Percentiles rank a stretch among this genome's conserved stretches.
phyloP scores from a whole-genome alignment of 2,888 invertebrate species.

The Dichetophora obliterata region DNA sequence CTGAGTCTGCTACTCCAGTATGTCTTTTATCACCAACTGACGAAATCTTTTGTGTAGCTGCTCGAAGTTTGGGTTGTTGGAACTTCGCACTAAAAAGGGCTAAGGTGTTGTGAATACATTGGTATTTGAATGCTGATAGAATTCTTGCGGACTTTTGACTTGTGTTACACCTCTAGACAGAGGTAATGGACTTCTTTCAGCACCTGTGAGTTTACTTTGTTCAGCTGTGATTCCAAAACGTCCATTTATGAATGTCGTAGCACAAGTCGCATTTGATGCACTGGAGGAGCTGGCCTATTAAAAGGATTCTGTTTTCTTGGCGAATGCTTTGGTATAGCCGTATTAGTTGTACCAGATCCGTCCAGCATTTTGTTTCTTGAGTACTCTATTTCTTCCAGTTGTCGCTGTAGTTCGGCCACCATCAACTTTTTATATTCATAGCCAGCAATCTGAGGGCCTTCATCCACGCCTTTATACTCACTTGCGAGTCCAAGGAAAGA shows the following conservation, averaged over 20 bases:
- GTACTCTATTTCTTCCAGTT: conserved; percentile 88
- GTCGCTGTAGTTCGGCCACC: conserved; percentile 92
- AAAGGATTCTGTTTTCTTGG: conserved; percentile 87
- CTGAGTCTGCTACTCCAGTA: conserved; percentile 57
- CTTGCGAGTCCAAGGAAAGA: conserved; percentile 87
- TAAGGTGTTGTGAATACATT: conserved; percentile 41
- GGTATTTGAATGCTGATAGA: conserved; percentile 41
- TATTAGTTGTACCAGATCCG: conserved; percentile 36
- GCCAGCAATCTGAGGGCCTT: conserved; percentile 91
- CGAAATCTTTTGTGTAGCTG: conserved; percentile 62
- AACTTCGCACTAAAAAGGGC: conserved; percentile 45
- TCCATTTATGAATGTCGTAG: conserved; percentile 56
- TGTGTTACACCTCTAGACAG: conserved; percentile 46
- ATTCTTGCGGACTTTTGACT: conserved; percentile 33
- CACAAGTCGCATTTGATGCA: conserved; percentile 36
- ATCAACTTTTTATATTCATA: conserved; percentile 97
- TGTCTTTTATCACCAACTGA: conserved; percentile 60
- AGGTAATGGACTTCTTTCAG: conserved; percentile 45
- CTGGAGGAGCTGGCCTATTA: conserved; percentile 73
- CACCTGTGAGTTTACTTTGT: conserved; percentile 54
- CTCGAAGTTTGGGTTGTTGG: conserved; percentile 52
- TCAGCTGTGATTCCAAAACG: conserved; percentile 54
- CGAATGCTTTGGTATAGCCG: conserved; percentile 75
- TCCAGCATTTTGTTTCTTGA: conserved; percentile 60
- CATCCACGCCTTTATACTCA: conserved; percentile 96